Percentiles rank a stretch among this genome's conserved stretches.
Evolutionary conservation across 1,140 invertebrate genomes (phyloP).

Genomic region (Yoshiicerus persimilis): DNA sequence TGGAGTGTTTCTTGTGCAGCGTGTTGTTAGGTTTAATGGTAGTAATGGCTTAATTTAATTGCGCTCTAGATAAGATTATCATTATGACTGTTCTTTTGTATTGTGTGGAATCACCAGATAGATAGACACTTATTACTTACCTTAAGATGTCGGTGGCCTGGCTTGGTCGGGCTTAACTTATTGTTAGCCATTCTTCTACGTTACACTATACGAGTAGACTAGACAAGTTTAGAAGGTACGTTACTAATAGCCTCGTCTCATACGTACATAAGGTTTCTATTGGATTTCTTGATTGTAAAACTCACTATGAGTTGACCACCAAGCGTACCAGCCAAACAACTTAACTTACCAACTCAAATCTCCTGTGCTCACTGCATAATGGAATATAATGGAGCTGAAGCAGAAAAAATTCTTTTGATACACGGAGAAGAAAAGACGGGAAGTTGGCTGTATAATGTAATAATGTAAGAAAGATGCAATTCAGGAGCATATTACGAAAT

Average conservation of each 20-base stretch:
- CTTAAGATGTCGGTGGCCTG: not conserved
- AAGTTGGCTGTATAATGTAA: conserved; percentile 21
- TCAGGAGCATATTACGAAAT: conserved; percentile 18
- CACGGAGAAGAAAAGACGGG: conserved; percentile 15
- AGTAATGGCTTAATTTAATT: conserved; percentile 22
- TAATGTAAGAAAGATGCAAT: conserved; percentile 19
- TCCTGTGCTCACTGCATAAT: not conserved
- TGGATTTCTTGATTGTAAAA: not conserved
- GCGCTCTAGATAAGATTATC: conserved; percentile 22
- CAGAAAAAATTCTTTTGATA: not conserved
- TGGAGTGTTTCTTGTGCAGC: conserved; percentile 3
- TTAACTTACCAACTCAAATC: not conserved
- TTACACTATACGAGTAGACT: not conserved
- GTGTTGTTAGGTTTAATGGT: conserved; percentile 18
- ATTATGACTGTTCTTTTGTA: not conserved
- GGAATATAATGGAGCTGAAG: not conserved
- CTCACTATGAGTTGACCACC: conserved; percentile 2
- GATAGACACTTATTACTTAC: not conserved
- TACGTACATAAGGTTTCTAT: not conserved
- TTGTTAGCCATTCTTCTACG: not conserved
- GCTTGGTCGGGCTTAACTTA: not conserved
- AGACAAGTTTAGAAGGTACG: not conserved
- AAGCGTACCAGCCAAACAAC: not conserved
- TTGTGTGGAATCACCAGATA: not conserved
- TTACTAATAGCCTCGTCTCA: not conserved